These are phyloP conservation scores for Ispidina lecontei DNA, from an alignment of 2,797 vertebrate species.

Conservation along the genomic window DNA sequence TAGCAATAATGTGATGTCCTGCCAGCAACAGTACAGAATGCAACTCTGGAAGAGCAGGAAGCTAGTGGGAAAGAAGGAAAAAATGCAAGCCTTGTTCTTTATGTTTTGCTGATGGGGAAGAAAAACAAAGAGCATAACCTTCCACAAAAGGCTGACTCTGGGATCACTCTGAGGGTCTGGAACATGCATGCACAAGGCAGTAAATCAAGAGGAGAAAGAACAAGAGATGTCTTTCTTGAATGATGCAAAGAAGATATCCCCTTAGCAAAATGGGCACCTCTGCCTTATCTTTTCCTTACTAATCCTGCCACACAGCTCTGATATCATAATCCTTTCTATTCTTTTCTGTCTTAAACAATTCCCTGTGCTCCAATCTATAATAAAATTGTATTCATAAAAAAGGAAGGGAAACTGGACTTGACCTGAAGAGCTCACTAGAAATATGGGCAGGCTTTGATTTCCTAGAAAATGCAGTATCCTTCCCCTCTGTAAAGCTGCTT, in stretches of 20 bases:
- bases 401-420: background rate
- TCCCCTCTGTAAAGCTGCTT: background rate
- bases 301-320: background rate
- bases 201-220: background rate
- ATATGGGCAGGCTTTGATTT: background rate
- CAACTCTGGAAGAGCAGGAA: background rate
- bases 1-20: slow-evolving; percentile 54
- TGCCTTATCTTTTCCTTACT: background rate
- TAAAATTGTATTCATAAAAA: background rate
- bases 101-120: slow-evolving; percentile 50
- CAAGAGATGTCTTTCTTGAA: background rate
- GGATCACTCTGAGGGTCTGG: background rate
- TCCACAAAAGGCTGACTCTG: slow-evolving; percentile 39
- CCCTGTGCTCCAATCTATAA: background rate
- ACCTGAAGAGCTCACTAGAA: background rate
- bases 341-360: background rate
- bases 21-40: slow-evolving; percentile 33
- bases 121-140: slow-evolving; percentile 71
- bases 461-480: background rate
- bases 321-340: background rate
- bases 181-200: background rate
- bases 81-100: background rate
- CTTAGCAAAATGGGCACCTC: background rate
- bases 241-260: background rate
- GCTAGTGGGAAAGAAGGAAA: background rate